Percentiles rank a stretch among this genome's conserved stretches.
Evolutionary conservation across 1,140 invertebrate genomes (phyloP).

Genomic region (Drosophila melanica): DNA sequence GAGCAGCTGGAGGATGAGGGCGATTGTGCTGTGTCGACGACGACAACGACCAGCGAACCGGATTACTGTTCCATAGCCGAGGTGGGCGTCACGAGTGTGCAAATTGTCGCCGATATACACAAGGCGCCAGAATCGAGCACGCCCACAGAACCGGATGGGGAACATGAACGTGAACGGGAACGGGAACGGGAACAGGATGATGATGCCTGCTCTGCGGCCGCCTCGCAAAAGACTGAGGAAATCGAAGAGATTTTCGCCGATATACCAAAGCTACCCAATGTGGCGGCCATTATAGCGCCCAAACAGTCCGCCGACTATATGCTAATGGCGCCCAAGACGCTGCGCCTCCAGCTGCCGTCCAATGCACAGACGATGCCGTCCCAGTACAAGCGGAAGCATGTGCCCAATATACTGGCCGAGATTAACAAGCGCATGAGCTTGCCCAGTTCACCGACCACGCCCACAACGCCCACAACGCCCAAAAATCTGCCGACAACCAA

Average conservation of each 20-base stretch:
- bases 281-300: slow-evolving; percentile 85
- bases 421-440: slow-evolving; percentile 74
- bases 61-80: slow-evolving; percentile 86
- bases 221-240: slow-evolving; percentile 77
- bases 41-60: slow-evolving; percentile 78
- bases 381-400: slow-evolving; percentile 71
- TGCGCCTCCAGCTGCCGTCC: slow-evolving; percentile 36
- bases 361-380: slow-evolving; percentile 24
- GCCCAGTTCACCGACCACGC: slow-evolving; percentile 61
- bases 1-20: slow-evolving; percentile 51
- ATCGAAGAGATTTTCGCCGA: slow-evolving; percentile 84
- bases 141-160: slow-evolving; percentile 40
- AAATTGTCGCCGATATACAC: slow-evolving; percentile 77
- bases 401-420: slow-evolving; percentile 75
- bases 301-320: slow-evolving; percentile 66
- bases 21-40: slow-evolving; percentile 35
- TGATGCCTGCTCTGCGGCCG: slow-evolving; percentile 37
- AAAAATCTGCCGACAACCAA: slow-evolving; percentile 44
- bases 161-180: neutral
- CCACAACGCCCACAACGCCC: slow-evolving; percentile 54
- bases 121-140: slow-evolving; percentile 60
- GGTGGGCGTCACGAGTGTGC: slow-evolving; percentile 70
- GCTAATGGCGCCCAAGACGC: slow-evolving; percentile 59
- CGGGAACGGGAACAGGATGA: slow-evolving; percentile 34
- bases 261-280: slow-evolving; percentile 86